Evolutionary conservation across 2,113 vertebrate genomes (phyloP).

Genomic region (Mustelus asterias): DNA sequence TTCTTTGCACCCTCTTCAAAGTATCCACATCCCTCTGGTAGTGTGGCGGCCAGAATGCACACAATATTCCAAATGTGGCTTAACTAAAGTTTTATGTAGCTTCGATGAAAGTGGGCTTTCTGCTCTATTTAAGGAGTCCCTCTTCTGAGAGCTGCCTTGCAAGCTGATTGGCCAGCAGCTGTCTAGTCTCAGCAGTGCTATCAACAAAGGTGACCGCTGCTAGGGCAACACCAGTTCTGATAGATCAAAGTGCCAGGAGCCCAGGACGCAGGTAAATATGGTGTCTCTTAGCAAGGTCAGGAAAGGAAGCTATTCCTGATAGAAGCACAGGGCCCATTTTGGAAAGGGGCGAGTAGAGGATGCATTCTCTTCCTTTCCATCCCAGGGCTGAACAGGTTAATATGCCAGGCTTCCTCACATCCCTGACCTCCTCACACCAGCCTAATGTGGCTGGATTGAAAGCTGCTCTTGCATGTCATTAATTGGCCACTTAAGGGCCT

Average conservation of each 20-base stretch:
- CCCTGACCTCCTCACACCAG: not conserved
- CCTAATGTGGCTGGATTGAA: not conserved
- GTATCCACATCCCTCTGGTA: no score
- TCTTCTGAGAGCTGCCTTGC: not conserved
- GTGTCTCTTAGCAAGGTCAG: not conserved
- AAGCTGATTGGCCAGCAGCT: not conserved
- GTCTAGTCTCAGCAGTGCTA: not conserved
- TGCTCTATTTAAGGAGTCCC: not conserved
- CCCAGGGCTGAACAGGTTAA: not conserved
- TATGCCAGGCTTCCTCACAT: not conserved
- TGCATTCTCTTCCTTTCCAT: not conserved
- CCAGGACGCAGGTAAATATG: not conserved
- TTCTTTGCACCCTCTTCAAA: no score
- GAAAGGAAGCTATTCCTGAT: not conserved
- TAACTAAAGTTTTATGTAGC: no score
- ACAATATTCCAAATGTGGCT: no score
- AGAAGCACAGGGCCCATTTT: not conserved
- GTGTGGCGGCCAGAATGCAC: no score
- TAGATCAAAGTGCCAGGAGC: not conserved
- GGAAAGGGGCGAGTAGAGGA: not conserved
- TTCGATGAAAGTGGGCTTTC: no score
- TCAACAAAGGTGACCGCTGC: not conserved
- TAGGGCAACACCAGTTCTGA: not conserved
- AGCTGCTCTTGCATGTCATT: no score
- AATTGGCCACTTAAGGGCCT: no score